These are phyloP conservation scores for Notothenia rossii DNA, from an alignment of 2,113 vertebrate genomes.

Conservation along the genomic window DNA sequence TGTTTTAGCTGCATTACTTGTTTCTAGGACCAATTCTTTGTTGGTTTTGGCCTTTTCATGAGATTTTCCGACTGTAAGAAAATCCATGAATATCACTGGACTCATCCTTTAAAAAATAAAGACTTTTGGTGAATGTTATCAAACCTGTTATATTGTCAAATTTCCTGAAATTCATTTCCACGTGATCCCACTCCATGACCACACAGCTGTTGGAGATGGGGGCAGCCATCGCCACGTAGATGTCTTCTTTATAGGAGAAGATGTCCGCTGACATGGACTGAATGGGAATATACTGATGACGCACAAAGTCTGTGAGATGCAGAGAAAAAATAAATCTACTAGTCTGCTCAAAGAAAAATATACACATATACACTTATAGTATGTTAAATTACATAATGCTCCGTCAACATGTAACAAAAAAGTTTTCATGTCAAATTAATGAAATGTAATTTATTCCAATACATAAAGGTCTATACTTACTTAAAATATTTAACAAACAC, in stretches of 20 bases:
- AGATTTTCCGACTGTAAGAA: neutral
- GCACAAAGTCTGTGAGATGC: conserved; percentile 90
- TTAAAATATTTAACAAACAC: too few relatives aligned
- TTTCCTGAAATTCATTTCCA: conserved; percentile 96
- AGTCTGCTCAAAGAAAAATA: neutral
- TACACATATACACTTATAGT: neutral
- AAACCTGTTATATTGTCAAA: conserved; percentile 98
- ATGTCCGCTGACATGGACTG: conserved; percentile 96
- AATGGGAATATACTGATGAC: conserved; percentile 93
- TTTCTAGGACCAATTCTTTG: neutral
- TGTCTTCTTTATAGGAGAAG: conserved; percentile 94
- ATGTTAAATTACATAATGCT: too few relatives aligned
- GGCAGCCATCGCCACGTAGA: conserved; percentile 94
- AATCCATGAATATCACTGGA: neutral
- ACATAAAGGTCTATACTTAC: too few relatives aligned
- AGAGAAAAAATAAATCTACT: conserved; percentile 27
- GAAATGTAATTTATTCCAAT: too few relatives aligned
- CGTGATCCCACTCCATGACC: conserved; percentile 98
- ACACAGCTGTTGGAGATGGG: conserved; percentile 97
- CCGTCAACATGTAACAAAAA: too few relatives aligned
- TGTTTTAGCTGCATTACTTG: neutral
- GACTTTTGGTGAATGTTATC: conserved; percentile 1
- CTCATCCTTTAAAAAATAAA: neutral
- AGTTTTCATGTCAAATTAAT: too few relatives aligned
- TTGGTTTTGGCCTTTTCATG: neutral